Evolutionary conservation across 2,888 invertebrate species (phyloP), one percentile per base, ranked within the genome.

Genomic region (Tenthredo livida): DNA sequence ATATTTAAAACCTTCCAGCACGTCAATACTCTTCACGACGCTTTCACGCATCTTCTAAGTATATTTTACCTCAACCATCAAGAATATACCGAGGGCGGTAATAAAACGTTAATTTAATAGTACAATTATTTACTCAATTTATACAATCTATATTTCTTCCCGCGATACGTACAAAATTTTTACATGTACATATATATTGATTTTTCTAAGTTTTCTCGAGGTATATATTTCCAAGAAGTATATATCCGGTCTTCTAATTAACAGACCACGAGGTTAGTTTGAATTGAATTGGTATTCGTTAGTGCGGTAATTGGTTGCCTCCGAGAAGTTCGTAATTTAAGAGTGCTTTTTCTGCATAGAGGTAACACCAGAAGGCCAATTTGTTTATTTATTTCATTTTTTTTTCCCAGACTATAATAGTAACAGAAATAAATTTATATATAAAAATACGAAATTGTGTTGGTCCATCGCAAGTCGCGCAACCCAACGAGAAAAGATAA

Each of bases 1-100:
- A 92, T 93, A 92, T 93, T 92, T 92, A 91, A 92, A 92, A 92
- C 90, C 90, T 88, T 86, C 90, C 72, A 67, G 89, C n/a, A 91
- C 92, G 92, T 92, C 92, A 92, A 92, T 92, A 92, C 92, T 92
- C 90, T 87, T 85, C 85, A 89, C 89, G 89, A 89, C 88, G 87
- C 87, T 86, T 87, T 89, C 86, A 88, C 89, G 89, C 87, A 85
- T 83, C 70, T 83, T 83, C n/a, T 83, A 54, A 61, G 61, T 80
- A 77, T 33, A 33, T 80, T 25, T 80, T 47, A n/a, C 80, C 80
- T 65, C 40, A 15, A n/a, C 77, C 29, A 15, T n/a, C n/a, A n/a
- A n/a, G n/a, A n/a, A n/a, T n/a, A n/a, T 40, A 21, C 25, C 54
- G 43, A 6, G 15, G 15, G n/a, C 73, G 10, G 1, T 1, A 10